Percentiles rank a stretch among this genome's conserved stretches.
Evolutionary conservation across 2,113 vertebrate genomes (phyloP).

Genomic region (Dermatemys mawii): DNA sequence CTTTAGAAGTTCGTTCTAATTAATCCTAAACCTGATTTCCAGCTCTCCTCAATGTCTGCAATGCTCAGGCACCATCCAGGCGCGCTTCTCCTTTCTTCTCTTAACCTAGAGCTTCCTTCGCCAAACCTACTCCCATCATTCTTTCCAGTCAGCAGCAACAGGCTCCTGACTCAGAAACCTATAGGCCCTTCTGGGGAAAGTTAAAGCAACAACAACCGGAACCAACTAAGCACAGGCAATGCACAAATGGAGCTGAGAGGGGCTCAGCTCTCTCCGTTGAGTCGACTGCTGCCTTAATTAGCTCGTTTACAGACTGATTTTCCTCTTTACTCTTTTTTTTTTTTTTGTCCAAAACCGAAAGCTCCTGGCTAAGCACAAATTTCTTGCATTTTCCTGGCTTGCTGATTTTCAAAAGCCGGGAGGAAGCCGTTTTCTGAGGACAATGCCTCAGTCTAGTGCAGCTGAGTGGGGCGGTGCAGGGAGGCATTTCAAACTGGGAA

Average conservation of each 20-base stretch:
- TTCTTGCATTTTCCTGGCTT: neutral
- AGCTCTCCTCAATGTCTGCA: neutral
- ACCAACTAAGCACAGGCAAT: neutral
- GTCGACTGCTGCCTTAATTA: neutral
- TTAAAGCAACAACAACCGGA: neutral
- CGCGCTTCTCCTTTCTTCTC: neutral
- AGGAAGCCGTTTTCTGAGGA: neutral
- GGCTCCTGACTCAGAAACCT: neutral
- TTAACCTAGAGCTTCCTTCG: neutral
- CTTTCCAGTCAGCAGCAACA: neutral
- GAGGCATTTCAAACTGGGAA: neutral
- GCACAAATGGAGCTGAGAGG: neutral
- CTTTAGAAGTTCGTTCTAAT: neutral
- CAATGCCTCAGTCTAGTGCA: neutral
- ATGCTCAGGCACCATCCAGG: neutral
- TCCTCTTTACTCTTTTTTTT: neutral
- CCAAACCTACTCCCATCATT: neutral
- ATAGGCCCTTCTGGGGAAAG: neutral
- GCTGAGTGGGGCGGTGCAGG: too few species aligned
- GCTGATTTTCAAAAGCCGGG: neutral
- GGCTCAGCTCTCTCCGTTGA: neutral
- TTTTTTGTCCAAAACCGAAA: neutral
- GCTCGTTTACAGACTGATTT: neutral
- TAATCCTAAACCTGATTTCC: conserved; percentile 26
- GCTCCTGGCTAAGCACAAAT: neutral